phyloP scores from a whole-genome alignment of 1,140 invertebrate genomes.

The Lordiphosa clarofinis region DNA sequence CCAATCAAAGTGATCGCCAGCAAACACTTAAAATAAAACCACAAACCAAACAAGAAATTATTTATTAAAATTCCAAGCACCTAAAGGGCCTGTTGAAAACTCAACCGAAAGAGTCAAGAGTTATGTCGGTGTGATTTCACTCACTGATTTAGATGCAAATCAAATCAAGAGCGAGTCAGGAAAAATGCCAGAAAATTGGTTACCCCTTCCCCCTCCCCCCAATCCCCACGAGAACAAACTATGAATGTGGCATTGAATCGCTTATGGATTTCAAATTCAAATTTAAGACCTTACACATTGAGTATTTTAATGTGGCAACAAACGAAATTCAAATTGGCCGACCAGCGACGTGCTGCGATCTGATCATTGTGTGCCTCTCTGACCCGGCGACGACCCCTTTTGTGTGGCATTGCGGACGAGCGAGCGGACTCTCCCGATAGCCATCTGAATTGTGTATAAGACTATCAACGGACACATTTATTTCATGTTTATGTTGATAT shows the following conservation, averaged over 20 bases:
- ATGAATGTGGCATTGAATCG: slow-evolving; percentile 75
- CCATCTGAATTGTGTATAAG: slow-evolving; percentile 72
- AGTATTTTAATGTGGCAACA: slow-evolving; percentile 74
- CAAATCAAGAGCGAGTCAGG: slow-evolving; percentile 58
- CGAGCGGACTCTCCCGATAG: slow-evolving; percentile 43
- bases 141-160: slow-evolving; percentile 77
- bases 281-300: slow-evolving; percentile 78
- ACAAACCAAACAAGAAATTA: slow-evolving; percentile 26
- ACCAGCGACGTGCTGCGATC: slow-evolving; percentile 28
- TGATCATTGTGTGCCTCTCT: slow-evolving; percentile 19
- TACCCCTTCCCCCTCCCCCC: not conserved
- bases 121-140: slow-evolving; percentile 54
- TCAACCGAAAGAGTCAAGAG: slow-evolving; percentile 44
- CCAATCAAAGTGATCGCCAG: slow-evolving; percentile 47
- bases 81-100: slow-evolving; percentile 47
- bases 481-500: slow-evolving; percentile 78
- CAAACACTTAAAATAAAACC: slow-evolving; percentile 70
- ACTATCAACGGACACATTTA: slow-evolving; percentile 77
- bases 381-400: slow-evolving; percentile 54
- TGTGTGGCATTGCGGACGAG: slow-evolving; percentile 43
- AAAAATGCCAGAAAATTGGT: slow-evolving; percentile 33
- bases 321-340: slow-evolving; percentile 67
- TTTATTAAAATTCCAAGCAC: slow-evolving; percentile 65
- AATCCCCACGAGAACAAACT: slow-evolving; percentile 43
- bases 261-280: slow-evolving; percentile 77